Evolutionary conservation across 2,113 vertebrate species (phyloP), one percentile per base, ranked within the genome.

Genomic region (Apistogramma diplotaenia): DNA sequence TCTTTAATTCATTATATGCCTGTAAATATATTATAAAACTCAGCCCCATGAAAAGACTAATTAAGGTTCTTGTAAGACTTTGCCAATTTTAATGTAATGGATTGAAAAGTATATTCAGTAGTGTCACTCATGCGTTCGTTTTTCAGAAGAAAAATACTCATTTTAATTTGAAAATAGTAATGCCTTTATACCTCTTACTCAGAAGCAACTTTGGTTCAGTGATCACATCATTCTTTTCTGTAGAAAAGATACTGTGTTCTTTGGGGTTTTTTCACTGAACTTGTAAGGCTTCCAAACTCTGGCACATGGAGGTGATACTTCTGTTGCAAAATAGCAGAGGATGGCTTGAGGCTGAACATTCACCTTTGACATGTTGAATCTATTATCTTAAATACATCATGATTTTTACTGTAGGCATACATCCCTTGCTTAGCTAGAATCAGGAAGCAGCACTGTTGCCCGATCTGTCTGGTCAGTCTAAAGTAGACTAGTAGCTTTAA

Each of bases 351-450:
- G 91, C 83, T 19, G 40, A 89, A 86, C 81, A 73, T 54, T 71
- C 82, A 92, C 72, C 89, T 89, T 86, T 79, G 78, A 91, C 90
- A 76, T 5, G 1, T n/a, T 65, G 65, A 89, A 84, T 91, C 76
- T 74, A 83, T 90, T 90, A 83, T 61, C 67, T 83, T 70, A 78
- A 83, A 71, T 81, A 67, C 71, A 49, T 21, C 62, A 54, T 54
- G 49, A 27, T 85, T 76, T 55, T 21, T 12, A 27, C 46, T 72
- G 27, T 29, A 72, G 27, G 35, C 74, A 80, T 76, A 18, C 23
- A 67, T 72, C 25, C 40, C 43, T 60, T 29, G 59, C 61, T 79
- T 67, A 57, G 67, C 62, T 60, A 37, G 65, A 83, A 51, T 81
- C 49, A 35, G 33, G 10, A 57, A 54, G 74, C 55, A 56, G 58